Conservation (phyloP, 2,797 vertebrate species). For the Sebastes trivittatus region DNA sequence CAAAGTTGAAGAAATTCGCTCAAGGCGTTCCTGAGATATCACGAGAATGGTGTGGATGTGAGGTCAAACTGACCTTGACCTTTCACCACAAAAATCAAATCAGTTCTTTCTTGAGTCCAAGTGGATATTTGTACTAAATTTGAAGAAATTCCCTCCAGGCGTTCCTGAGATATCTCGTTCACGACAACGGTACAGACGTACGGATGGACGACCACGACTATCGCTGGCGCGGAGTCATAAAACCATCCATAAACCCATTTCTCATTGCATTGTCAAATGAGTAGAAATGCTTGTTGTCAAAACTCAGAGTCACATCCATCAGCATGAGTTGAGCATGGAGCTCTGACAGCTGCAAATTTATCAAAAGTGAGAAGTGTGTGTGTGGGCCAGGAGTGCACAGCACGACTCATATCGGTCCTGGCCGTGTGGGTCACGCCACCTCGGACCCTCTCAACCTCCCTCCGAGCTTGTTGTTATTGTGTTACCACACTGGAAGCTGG, state of each 20-base stretch:
- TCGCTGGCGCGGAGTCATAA: not conserved
- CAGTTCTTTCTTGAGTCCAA: fast-evolving
- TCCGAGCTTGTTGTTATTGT: conserved; percentile 5
- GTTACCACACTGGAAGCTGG: conserved; percentile 9
- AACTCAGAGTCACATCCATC: not conserved
- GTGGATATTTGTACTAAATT: too few species aligned
- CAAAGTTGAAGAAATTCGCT: too few species aligned
- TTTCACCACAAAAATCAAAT: too few species aligned
- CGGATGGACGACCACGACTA: too few species aligned
- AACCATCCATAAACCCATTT: not conserved
- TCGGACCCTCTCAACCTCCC: not conserved
- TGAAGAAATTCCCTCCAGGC: too few species aligned
- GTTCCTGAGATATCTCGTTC: too few species aligned
- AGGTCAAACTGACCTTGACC: too few species aligned
- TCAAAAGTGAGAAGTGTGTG: not conserved
- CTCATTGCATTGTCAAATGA: not conserved
- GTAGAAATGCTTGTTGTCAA: not conserved
- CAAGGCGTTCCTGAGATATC: too few species aligned
- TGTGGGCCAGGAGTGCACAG: not conserved
- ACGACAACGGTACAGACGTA: too few species aligned
- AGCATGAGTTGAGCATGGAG: not conserved
- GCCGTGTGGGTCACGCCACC: not conserved
- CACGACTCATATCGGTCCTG: conserved; percentile 12
- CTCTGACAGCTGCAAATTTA: conserved; percentile 5
- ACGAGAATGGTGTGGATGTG: too few species aligned